These are phyloP conservation scores for Temnothorax nylanderi DNA, from an alignment of 1,140 invertebrate species.

Conservation along the genomic window DNA sequence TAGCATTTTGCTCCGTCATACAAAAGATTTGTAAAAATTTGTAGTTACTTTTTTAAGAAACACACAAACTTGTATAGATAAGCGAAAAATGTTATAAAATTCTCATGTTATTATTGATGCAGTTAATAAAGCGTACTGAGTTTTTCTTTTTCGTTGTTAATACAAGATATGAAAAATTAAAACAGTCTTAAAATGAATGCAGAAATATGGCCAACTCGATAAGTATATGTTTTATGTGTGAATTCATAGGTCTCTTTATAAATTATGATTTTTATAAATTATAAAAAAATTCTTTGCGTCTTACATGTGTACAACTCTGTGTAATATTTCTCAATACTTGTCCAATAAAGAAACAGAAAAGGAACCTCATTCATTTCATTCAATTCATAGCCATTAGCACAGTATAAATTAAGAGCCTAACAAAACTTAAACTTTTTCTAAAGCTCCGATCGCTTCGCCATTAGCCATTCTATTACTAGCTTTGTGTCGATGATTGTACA, in stretches of 20 bases:
- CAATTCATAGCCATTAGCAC: constrained; percentile 71
- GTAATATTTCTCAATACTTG: constrained; percentile 53
- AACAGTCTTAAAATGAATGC: constrained; percentile 43
- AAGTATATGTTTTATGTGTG: constrained; percentile 24
- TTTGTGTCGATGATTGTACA: constrained; percentile 87
- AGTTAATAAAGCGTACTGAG: constrained; percentile 44
- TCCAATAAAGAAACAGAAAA: constrained; percentile 65
- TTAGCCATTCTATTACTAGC: constrained; percentile 83
- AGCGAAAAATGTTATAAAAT: constrained; percentile 13
- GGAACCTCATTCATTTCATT: constrained; percentile 67
- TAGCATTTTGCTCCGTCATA: not conserved
- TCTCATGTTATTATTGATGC: not conserved
- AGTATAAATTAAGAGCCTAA: constrained; percentile 75
- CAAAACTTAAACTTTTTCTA: constrained; percentile 74
- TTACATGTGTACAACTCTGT: constrained; percentile 59
- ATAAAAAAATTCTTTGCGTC: constrained; percentile 44
- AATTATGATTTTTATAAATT: constrained; percentile 32
- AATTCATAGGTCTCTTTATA: constrained; percentile 18
- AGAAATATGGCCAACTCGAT: constrained; percentile 24
- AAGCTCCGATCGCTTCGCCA: constrained; percentile 80
- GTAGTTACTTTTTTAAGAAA: not conserved
- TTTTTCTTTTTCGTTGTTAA: constrained; percentile 39
- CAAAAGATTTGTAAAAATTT: constrained; percentile 27
- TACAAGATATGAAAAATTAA: constrained; percentile 22
- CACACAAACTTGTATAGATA: constrained; percentile 11